phyloP scores from a whole-genome alignment of 2,113 vertebrate genomes.

The Archocentrus centrarchus region DNA sequence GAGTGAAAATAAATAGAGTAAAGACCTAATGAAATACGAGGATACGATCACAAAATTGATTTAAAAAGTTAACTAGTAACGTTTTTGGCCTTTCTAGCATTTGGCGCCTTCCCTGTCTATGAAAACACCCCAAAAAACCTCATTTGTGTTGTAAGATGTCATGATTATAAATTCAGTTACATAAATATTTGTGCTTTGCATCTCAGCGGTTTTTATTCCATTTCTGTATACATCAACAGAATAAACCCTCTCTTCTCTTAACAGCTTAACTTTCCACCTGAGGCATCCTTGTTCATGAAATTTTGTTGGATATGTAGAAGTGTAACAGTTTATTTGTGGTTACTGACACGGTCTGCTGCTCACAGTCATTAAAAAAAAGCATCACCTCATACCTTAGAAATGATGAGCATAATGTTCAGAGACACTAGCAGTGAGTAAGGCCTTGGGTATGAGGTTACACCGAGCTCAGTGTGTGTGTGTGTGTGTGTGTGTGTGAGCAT shows the following conservation, averaged over 20 bases:
- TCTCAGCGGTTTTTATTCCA: not conserved
- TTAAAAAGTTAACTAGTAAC: not conserved
- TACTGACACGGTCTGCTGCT: constrained; percentile 47
- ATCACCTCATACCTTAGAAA: constrained; percentile 64
- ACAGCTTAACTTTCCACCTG: not conserved
- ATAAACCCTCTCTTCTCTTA: not conserved
- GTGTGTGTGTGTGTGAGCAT: constrained; percentile 44
- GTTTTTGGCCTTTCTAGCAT: not conserved
- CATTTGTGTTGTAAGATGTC: not conserved
- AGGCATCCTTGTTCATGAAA: constrained; percentile 10
- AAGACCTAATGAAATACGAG: not conserved
- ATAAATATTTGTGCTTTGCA: not conserved
- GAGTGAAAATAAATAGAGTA: not conserved
- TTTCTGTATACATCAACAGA: not conserved
- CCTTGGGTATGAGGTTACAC: constrained; percentile 42
- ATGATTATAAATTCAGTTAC: not conserved
- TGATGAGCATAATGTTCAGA: constrained; percentile 55
- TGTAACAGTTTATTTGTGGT: constrained; percentile 45
- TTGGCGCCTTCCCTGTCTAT: not conserved
- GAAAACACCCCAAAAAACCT: not conserved
- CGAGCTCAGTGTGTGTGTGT: constrained; percentile 42
- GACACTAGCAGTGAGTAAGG: constrained; percentile 57
- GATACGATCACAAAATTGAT: not conserved
- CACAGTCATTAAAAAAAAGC: constrained; percentile 52
- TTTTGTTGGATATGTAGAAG: not conserved